These are phyloP conservation scores for Passer montanus DNA, from an alignment of 2,113 vertebrate genomes.

Conservation along the genomic window DNA sequence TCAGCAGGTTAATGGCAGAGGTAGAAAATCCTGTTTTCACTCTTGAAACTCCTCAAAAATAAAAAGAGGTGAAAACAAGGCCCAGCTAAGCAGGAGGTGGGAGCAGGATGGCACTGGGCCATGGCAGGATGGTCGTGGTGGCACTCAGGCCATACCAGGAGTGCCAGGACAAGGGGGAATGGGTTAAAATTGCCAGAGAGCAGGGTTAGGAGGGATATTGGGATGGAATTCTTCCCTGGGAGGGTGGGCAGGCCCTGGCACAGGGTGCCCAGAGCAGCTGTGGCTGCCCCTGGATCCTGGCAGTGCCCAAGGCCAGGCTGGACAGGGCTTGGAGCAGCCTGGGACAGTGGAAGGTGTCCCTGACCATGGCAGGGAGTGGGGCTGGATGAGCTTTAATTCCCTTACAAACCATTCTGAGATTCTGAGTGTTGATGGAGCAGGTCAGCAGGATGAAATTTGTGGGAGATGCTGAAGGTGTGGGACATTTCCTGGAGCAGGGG, in stretches of 20 bases:
- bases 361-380: not conserved
- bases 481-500: not conserved
- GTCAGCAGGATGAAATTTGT: accelerated
- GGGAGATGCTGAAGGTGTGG: not conserved
- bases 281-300: not conserved
- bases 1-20: not conserved
- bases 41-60: not conserved
- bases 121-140: not conserved
- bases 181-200: not conserved
- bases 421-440: not conserved
- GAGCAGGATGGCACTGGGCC: not conserved
- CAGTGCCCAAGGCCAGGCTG: accelerated
- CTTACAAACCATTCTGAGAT: not conserved
- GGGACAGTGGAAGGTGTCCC: accelerated
- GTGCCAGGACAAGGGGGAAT: not conserved
- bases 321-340: accelerated
- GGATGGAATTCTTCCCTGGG: accelerated
- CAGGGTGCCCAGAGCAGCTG: not conserved
- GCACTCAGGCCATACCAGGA: accelerated
- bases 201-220: accelerated
- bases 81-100: not conserved
- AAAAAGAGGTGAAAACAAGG: too few species aligned
- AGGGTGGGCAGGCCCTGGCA: accelerated
- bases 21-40: not conserved
- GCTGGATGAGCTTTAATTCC: not conserved